A percentile compares a stretch with the other conserved stretches of the same genome.
Conservation (phyloP, 2,888 invertebrate genomes). For the Lagria hirta region DNA sequence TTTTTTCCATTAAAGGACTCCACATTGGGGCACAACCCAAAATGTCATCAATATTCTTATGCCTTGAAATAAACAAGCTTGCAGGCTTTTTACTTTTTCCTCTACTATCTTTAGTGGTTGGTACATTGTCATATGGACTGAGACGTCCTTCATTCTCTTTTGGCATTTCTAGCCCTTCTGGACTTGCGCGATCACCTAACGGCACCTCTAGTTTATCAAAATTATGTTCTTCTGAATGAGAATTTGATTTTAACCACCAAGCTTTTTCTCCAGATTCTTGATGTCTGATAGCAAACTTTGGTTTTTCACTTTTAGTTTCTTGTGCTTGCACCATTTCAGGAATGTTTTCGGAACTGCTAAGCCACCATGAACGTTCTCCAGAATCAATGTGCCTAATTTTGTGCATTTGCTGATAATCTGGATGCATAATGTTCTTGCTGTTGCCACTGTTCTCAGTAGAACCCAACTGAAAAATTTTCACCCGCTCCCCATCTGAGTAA, state of each 20-base stretch:
- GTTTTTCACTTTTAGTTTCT: slow-evolving; percentile 28
- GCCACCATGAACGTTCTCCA: slow-evolving; percentile 71
- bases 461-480: slow-evolving; percentile 53
- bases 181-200: slow-evolving; percentile 77
- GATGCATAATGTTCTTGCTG: slow-evolving; percentile 53
- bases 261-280: slow-evolving; percentile 58
- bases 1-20: slow-evolving; percentile 66
- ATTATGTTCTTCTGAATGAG: slow-evolving; percentile 63
- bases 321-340: slow-evolving; percentile 42
- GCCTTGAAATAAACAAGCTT: slow-evolving; percentile 76
- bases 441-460: slow-evolving; percentile 34
- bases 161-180: slow-evolving; percentile 69
- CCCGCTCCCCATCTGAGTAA: slow-evolving; percentile 33
- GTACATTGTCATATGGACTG: slow-evolving; percentile 74
- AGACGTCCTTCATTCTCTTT: slow-evolving; percentile 55
- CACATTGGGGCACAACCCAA: slow-evolving; percentile 67
- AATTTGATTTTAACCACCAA: slow-evolving; percentile 59
- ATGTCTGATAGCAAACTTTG: slow-evolving; percentile 49
- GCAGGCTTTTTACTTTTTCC: slow-evolving; percentile 48
- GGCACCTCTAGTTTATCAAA: slow-evolving; percentile 49
- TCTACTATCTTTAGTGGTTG: slow-evolving; percentile 36
- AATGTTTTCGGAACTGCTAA: slow-evolving; percentile 55
- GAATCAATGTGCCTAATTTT: slow-evolving; percentile 68
- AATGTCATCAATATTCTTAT: slow-evolving; percentile 88
- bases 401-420: slow-evolving; percentile 58